Evolutionary conservation across 2,888 invertebrate genomes (phyloP).

Genomic region (Drosophila mimica): DNA sequence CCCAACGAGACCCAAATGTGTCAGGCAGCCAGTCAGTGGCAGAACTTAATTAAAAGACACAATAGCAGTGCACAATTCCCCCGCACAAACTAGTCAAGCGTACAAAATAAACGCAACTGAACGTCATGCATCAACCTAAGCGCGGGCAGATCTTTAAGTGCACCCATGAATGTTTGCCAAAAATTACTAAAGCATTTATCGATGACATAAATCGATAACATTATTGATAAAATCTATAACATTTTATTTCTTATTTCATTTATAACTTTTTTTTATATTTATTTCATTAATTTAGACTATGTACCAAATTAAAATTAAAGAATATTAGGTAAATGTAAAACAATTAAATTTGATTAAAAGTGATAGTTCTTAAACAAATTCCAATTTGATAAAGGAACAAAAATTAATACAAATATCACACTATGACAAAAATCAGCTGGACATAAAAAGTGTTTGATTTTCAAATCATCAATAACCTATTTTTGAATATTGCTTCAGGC

Average conservation of each 20-base stretch:
- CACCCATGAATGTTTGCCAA: neutral
- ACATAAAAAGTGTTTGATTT: neutral
- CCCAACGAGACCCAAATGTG: constrained; percentile 41
- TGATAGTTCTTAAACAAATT: neutral
- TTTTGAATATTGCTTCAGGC: neutral
- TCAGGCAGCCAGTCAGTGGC: constrained; percentile 30
- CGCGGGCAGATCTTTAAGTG: constrained; percentile 31
- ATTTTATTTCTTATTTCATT: neutral
- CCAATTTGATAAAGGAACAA: neutral
- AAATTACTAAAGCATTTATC: neutral
- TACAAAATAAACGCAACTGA: constrained; percentile 40
- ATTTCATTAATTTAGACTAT: neutral
- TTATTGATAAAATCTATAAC: neutral
- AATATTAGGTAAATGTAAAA: neutral
- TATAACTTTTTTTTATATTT: neutral
- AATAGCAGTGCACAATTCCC: constrained; percentile 22
- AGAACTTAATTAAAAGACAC: constrained; percentile 62
- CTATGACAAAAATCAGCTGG: neutral
- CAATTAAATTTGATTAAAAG: neutral
- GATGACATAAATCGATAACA: neutral
- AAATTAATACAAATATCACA: neutral
- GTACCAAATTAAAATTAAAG: neutral
- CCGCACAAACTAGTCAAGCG: constrained; percentile 24
- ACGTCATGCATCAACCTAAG: constrained; percentile 29
- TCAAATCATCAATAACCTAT: neutral